Evolutionary conservation across 1,140 invertebrate genomes (phyloP).

Genomic region (Aphidius gifuensis): DNA sequence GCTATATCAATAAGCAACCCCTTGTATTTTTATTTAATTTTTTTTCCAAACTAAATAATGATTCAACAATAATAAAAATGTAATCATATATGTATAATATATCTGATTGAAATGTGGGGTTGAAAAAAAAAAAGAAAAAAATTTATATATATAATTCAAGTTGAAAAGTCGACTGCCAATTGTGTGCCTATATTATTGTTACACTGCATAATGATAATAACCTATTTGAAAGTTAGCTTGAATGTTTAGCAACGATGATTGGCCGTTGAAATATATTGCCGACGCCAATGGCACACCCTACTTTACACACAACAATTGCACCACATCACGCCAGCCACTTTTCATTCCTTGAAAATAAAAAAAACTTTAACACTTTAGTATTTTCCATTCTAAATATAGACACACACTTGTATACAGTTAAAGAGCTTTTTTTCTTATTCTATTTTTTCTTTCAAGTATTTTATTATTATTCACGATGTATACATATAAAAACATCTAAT

Average conservation of each 20-base stretch:
- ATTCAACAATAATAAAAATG: no score
- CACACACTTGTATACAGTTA: neutral
- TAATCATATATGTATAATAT: no score
- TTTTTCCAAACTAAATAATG: no score
- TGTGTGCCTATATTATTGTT: no score
- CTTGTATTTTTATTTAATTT: no score
- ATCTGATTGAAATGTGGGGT: no score
- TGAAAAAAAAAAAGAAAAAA: no score
- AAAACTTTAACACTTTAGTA: no score
- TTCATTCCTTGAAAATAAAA: constrained; percentile 6
- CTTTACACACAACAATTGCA: constrained; percentile 32
- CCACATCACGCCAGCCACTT: constrained; percentile 32
- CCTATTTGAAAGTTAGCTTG: constrained; percentile 24
- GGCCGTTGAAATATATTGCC: constrained; percentile 28
- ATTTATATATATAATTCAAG: no score
- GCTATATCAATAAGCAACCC: no score
- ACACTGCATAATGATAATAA: constrained; percentile 25
- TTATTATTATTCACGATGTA: neutral
- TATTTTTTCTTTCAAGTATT: constrained; percentile 10
- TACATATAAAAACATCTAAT: no score
- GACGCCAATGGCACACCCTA: constrained; percentile 21
- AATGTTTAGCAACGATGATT: constrained; percentile 33
- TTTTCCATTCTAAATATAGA: constrained; percentile 6
- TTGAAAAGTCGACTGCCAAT: no score
- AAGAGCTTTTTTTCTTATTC: constrained; percentile 8